phyloP scores from a whole-genome alignment of 1,140 invertebrate species.

The Leptinotarsa defecta region DNA sequence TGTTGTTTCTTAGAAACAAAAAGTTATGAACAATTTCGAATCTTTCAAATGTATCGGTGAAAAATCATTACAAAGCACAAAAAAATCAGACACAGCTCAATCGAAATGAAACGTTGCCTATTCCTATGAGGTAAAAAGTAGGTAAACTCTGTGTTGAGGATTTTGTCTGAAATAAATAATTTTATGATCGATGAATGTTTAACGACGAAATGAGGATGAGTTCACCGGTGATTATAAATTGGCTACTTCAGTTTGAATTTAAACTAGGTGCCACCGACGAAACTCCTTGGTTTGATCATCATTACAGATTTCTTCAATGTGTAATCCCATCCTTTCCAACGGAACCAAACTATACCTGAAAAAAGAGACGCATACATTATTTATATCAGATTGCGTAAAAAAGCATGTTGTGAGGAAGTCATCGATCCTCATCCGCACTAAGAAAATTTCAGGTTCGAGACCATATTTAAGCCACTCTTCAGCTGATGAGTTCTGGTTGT shows the following conservation, averaged over 20 bases:
- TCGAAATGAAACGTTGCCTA: slow-evolving; percentile 1
- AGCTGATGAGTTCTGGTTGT: too few species aligned
- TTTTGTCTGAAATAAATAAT: slow-evolving; percentile 21
- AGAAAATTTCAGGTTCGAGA: too few species aligned
- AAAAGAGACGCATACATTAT: slow-evolving; percentile 25
- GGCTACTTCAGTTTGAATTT: slow-evolving; percentile 20
- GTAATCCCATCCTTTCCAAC: slow-evolving; percentile 93
- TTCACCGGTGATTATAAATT: slow-evolving; percentile 46
- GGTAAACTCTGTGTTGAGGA: slow-evolving; percentile 8
- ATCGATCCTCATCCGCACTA: too few species aligned
- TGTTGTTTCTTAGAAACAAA: background rate
- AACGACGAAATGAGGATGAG: slow-evolving; percentile 17
- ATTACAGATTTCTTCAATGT: slow-evolving; percentile 85
- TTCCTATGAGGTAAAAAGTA: slow-evolving; percentile 27
- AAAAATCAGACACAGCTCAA: background rate
- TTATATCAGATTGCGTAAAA: background rate
- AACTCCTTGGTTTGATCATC: slow-evolving; percentile 85
- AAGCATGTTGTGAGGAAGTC: background rate
- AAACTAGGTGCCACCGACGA: slow-evolving; percentile 51
- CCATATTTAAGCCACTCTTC: too few species aligned
- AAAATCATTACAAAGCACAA: background rate
- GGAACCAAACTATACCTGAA: slow-evolving; percentile 89
- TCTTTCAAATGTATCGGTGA: background rate
- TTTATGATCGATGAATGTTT: slow-evolving; percentile 16
- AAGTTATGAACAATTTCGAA: background rate